Base-by-base conservation (phyloP, 2,888 invertebrate genomes). In the Galeruca laticollis region DNA sequence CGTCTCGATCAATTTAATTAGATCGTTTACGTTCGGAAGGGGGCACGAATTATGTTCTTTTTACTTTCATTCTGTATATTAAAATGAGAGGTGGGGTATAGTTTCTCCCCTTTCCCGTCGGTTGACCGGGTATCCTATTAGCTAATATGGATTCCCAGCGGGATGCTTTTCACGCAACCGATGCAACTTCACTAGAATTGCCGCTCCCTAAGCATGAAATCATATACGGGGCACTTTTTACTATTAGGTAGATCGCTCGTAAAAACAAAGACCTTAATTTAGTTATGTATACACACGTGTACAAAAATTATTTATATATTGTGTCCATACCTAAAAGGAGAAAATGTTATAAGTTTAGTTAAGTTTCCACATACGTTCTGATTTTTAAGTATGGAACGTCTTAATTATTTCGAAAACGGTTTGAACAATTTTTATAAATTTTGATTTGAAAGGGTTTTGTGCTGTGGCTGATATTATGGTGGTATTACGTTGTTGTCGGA, bases 111-210 rank as follows among this genome's bases (percentile, higher is more conserved):
- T 10, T 37, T 20, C 33, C 47, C 47, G 47, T 33, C 35, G 15
- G 56, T 57, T 57, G 33, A 57, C 56, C 52, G 66, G 61, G 73
- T 74, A 77, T 77, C 75, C 79, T 79, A 80, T 80, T 80, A 80
- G 78, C 78, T 80, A 80, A 80, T 80, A 79, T 78, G 73, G 75
- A 79, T 75, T 78, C 80, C 75, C 79, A 35, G 70, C 71, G 78
- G 80, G 80, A 73, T 70, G 66, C 72, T 77, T 74, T 68, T 73
- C 78, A 78, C 76, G 78, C 78, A 68, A 78, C 64, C 63, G 74
- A 72, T 65, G 65, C 65, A 65, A 71, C 56, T 66, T 63, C n/a
- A 35, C 26, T 57, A 33, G 56, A 57, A 57, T 33, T 57, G 60
- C 60, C 56, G 37, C 33, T 33, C 68, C 68, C 56, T 56, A 11